A percentile compares a stretch with the other conserved stretches of the same genome.
These are phyloP conservation scores for Augochlora pura DNA, from an alignment of 1,140 invertebrate genomes.

Conservation along the genomic window DNA sequence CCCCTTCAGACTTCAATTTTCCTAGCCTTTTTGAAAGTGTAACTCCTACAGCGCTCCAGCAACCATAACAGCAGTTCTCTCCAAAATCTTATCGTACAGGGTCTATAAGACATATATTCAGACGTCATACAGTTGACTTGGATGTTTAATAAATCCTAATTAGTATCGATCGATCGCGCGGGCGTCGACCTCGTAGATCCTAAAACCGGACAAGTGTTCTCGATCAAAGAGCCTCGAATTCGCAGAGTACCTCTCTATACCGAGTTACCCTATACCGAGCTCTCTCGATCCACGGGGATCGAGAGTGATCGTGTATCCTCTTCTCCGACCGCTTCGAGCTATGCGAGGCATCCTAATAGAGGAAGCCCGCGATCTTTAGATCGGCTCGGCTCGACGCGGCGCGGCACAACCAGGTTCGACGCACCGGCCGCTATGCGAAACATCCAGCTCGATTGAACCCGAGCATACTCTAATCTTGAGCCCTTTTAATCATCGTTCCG, in stretches of 20 bases:
- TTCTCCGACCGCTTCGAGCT: constrained; percentile 42
- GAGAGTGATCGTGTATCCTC: constrained; percentile 21
- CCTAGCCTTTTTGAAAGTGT: too few relatives aligned
- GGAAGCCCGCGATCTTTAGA: constrained; percentile 46
- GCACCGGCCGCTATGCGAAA: constrained; percentile 56
- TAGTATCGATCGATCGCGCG: too few relatives aligned
- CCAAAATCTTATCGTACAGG: too few relatives aligned
- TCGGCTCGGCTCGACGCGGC: not conserved
- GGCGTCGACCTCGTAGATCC: too few relatives aligned
- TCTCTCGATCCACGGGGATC: constrained; percentile 17
- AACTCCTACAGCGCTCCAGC: too few relatives aligned
- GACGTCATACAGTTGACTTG: too few relatives aligned
- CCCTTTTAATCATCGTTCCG: constrained; percentile 45
- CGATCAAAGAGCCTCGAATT: not conserved
- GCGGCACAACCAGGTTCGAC: constrained; percentile 41
- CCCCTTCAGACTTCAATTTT: too few relatives aligned
- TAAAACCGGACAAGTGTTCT: not conserved
- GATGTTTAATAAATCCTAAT: too few relatives aligned
- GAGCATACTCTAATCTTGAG: constrained; percentile 31
- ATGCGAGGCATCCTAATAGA: constrained; percentile 62
- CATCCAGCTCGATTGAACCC: constrained; percentile 42
- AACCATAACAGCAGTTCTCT: too few relatives aligned
- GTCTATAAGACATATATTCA: too few relatives aligned
- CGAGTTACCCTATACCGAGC: too few relatives aligned
- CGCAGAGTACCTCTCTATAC: too few relatives aligned